These are phyloP conservation scores for Phaedon cochleariae DNA, from an alignment of 2,888 invertebrate species.

Conservation along the genomic window DNA sequence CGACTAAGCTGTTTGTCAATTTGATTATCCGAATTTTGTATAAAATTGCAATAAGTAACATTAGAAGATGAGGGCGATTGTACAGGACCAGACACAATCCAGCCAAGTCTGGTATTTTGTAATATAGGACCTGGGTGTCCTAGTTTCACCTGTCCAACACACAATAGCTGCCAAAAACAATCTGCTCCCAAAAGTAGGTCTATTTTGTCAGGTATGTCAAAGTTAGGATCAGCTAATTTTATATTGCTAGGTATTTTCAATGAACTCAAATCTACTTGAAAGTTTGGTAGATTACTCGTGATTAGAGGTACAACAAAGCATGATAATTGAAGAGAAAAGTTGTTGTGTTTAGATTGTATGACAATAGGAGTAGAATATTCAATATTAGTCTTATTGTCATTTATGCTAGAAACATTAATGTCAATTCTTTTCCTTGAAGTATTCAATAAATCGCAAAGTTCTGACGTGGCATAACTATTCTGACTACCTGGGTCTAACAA, in stretches of 20 bases:
- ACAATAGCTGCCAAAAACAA: not conserved
- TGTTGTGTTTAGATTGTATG: not conserved
- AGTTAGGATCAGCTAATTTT: slow-evolving; percentile 26
- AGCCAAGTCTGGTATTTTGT: slow-evolving; percentile 32
- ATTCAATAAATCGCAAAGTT: not conserved
- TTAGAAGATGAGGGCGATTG: not conserved
- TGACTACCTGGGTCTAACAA: not conserved
- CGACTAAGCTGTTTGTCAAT: not conserved
- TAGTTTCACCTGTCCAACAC: too few species aligned
- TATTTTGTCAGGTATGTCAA: slow-evolving; percentile 11
- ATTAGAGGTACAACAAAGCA: not conserved
- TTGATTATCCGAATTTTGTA: too few species aligned
- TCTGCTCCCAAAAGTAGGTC: slow-evolving; percentile 28
- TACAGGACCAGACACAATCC: slow-evolving; percentile 20
- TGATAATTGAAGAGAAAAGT: not conserved
- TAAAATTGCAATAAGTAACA: not conserved
- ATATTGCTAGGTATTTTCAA: slow-evolving; percentile 25
- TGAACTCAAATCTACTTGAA: not conserved
- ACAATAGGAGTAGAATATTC: too few species aligned
- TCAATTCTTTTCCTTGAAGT: not conserved
- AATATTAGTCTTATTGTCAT: not conserved
- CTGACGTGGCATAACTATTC: not conserved
- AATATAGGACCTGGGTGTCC: not conserved
- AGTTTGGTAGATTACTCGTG: slow-evolving; percentile 1
- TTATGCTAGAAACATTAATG: not conserved